These are phyloP conservation scores for Leucopternis melanops DNA, from an alignment of 2,113 vertebrate genomes.

Conservation along the genomic window DNA sequence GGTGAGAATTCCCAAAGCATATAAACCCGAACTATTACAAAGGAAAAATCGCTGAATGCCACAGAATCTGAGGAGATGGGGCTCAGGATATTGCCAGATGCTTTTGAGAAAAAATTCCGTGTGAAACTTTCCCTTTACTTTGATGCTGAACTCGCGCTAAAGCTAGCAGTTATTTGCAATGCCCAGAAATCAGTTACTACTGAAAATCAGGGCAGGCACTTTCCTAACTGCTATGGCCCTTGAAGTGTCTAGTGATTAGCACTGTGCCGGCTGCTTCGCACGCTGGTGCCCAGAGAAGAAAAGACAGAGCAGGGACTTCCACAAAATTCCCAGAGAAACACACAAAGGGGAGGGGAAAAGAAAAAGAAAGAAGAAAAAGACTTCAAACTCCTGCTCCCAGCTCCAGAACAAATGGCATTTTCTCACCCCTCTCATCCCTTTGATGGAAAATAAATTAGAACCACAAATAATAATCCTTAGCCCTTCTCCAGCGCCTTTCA, in stretches of 20 bases:
- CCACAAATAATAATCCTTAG: conserved; percentile 20
- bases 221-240: not conserved
- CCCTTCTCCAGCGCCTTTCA: not conserved
- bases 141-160: not conserved
- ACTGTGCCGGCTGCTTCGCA: not conserved
- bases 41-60: not conserved
- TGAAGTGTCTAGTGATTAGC: not conserved
- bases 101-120: not conserved
- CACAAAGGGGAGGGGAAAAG: not conserved
- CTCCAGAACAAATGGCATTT: conserved; percentile 48
- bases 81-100: not conserved
- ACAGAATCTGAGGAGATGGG: not conserved
- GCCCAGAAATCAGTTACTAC: not conserved
- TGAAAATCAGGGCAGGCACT: not conserved
- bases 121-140: not conserved
- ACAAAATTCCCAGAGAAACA: not conserved
- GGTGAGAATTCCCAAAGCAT: not conserved
- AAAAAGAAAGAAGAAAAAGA: not conserved
- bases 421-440: conserved; percentile 42
- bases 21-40: fast-evolving
- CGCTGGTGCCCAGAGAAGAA: not conserved
- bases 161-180: not conserved
- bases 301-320: not conserved
- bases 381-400: conserved; percentile 8
- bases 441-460: conserved; percentile 52